Base-by-base conservation (phyloP, 2,797 vertebrate genomes). In the Phataginus tricuspis region DNA sequence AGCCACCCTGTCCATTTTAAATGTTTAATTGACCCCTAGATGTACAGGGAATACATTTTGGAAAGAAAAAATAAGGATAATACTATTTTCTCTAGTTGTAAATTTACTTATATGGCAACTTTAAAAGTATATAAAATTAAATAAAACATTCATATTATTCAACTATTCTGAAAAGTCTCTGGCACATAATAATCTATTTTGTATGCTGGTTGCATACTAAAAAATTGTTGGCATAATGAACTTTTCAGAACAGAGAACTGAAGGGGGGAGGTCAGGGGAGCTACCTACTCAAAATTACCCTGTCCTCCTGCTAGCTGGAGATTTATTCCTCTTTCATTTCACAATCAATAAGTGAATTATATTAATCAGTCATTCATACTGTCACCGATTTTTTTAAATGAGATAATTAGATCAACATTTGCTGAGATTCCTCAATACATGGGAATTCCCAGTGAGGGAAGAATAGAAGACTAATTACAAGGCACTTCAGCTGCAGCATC, bases 381-480 rank as follows among this genome's bases (percentile, higher is more conserved):
- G 57, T 96, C 66, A 95, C 61, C 74, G 55, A 88, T 94, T 90
- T 64, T 45, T 82, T 83, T 29, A 23, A 74, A 89, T 94, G 78
- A 96, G 72, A 96, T 91, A 92, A 94, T 88, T 61, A 86, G 64
- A 86, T 91, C 86, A 96, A 82, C 77, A 89, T 87, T 78, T 95
- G 63, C 57, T 64, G 37, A 82, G 82, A 92, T 88, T 45, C 16
- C 77, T 77, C 64, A 4, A 21, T 71, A 78, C 34, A 68, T 11
- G 77, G 45, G 80, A 53, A 88, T 86, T 97, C 66, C 90, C 93
- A 75, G 1, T 79, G 89, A 86, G 16, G 23, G 31, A 94, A 95
- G 59, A 91, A 74, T 16, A 82, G 57, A 69, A 39, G 34, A 78
- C 69, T 92, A 93, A 96, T 69, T 61, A 96, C 1, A 6, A 94